Conservation (phyloP, 2,113 vertebrate genomes). For the Lipophrys pholis region DNA sequence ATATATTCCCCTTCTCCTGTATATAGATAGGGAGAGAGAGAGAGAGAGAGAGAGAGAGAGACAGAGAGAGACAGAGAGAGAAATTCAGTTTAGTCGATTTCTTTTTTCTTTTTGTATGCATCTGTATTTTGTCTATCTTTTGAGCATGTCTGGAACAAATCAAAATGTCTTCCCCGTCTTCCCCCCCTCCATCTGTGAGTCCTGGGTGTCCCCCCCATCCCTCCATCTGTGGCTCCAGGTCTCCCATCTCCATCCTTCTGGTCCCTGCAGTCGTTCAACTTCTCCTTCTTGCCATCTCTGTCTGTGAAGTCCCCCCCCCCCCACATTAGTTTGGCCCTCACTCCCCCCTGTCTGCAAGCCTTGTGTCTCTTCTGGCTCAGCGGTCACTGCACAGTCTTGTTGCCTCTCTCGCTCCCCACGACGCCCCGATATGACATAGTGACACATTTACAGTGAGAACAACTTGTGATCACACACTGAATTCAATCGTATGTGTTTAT, state of each 20-base stretch:
- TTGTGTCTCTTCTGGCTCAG: slow-evolving; percentile 46
- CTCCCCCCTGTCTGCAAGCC: slow-evolving; percentile 38
- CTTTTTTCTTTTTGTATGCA: too few species aligned
- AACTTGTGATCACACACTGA: not conserved
- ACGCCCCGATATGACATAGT: slow-evolving; percentile 35
- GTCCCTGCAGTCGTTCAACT: slow-evolving; percentile 50
- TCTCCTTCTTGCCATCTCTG: slow-evolving; percentile 58
- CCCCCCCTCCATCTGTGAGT: slow-evolving; percentile 33
- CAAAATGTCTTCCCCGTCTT: slow-evolving; percentile 37
- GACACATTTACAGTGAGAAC: slow-evolving; percentile 9
- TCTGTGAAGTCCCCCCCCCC: slow-evolving; percentile 58
- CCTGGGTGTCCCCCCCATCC: slow-evolving; percentile 13
- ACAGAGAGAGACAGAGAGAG: too few species aligned
- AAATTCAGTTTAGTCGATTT: too few species aligned
- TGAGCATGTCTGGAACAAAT: too few species aligned
- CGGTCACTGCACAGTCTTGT: slow-evolving; percentile 49
- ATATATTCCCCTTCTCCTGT: too few species aligned
- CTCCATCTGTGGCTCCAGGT: slow-evolving; percentile 64
- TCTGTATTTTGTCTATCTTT: too few species aligned
- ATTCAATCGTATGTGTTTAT: not conserved
- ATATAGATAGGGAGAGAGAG: too few species aligned
- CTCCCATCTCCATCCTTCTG: slow-evolving; percentile 63
- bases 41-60: too few species aligned
- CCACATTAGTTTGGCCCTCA: slow-evolving; percentile 46
- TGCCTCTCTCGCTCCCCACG: slow-evolving; percentile 43